Percentiles rank a stretch among this genome's conserved stretches.
These are phyloP conservation scores for Xanthia togata DNA, from an alignment of 2,888 invertebrate species.

Conservation along the genomic window DNA sequence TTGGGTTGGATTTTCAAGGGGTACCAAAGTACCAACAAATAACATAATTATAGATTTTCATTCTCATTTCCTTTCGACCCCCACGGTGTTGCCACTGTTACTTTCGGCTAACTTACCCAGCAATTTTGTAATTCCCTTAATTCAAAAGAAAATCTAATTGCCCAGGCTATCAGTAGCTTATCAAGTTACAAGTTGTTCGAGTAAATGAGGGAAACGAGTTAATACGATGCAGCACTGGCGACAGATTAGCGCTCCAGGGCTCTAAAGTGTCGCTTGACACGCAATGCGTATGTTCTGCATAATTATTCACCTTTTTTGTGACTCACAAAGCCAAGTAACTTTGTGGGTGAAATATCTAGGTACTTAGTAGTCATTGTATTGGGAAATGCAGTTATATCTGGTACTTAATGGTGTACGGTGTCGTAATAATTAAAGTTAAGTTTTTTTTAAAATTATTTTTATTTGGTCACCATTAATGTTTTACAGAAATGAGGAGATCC, in stretches of 20 bases:
- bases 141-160: conserved; percentile 51
- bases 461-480: no score
- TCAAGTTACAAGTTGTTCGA: conserved; percentile 52
- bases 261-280: conserved; percentile 54
- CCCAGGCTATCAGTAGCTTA: conserved; percentile 48
- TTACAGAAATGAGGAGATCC: no score
- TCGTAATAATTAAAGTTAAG: background rate
- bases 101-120: background rate
- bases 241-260: conserved; percentile 52
- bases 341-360: background rate
- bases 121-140: conserved; percentile 29
- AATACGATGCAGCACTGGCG: conserved; percentile 55
- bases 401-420: background rate
- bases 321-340: conserved; percentile 8
- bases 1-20: background rate
- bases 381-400: background rate
- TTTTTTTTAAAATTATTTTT: no score
- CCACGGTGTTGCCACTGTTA: background rate
- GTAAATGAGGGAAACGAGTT: conserved; percentile 52
- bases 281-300: conserved; percentile 40
- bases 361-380: background rate
- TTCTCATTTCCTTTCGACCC: background rate
- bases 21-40: background rate
- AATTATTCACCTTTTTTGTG: conserved; percentile 33
- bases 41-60: background rate